Evolutionary conservation across 2,888 invertebrate genomes (phyloP).

Genomic region (Lobophora halterata): DNA sequence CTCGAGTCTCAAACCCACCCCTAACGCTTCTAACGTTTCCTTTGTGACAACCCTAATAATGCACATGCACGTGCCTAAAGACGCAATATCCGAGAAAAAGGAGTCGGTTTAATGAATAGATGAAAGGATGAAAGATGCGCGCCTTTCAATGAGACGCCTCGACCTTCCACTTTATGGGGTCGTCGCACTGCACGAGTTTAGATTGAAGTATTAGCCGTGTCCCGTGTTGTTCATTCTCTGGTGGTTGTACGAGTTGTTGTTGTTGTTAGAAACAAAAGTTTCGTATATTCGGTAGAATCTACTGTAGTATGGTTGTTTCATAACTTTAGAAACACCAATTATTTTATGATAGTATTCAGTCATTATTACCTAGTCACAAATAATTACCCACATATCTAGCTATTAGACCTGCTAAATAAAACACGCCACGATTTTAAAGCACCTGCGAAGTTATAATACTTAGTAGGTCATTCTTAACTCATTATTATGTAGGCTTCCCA

Average conservation of each 20-base stretch:
- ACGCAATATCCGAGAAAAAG: conserved; percentile 35
- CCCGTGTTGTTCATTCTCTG: too few relatives aligned
- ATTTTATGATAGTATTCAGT: too few relatives aligned
- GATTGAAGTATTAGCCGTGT: conserved; percentile 13
- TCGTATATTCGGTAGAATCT: too few relatives aligned
- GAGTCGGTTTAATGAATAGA: conserved; percentile 37
- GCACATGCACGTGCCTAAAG: conserved; percentile 47
- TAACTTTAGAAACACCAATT: too few relatives aligned
- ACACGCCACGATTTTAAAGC: too few relatives aligned
- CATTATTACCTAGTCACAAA: too few relatives aligned
- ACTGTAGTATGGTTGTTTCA: too few relatives aligned
- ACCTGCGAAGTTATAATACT: conserved; percentile 12
- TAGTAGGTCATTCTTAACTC: conserved; percentile 3
- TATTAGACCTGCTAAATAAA: too few relatives aligned
- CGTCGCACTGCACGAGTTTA: conserved; percentile 38
- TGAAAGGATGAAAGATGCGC: conserved; percentile 44
- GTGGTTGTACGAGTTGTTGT: neutral
- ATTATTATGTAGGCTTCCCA: neutral
- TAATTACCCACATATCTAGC: too few relatives aligned
- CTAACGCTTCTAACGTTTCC: conserved; percentile 30
- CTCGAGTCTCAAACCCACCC: conserved; percentile 50
- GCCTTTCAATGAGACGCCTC: conserved; percentile 45
- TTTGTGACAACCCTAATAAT: conserved; percentile 49
- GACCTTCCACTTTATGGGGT: conserved; percentile 36
- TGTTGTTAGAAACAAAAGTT: conserved; percentile 19